Evolutionary conservation across 2,888 invertebrate genomes (phyloP).

Genomic region (Calliopum simillimum): DNA sequence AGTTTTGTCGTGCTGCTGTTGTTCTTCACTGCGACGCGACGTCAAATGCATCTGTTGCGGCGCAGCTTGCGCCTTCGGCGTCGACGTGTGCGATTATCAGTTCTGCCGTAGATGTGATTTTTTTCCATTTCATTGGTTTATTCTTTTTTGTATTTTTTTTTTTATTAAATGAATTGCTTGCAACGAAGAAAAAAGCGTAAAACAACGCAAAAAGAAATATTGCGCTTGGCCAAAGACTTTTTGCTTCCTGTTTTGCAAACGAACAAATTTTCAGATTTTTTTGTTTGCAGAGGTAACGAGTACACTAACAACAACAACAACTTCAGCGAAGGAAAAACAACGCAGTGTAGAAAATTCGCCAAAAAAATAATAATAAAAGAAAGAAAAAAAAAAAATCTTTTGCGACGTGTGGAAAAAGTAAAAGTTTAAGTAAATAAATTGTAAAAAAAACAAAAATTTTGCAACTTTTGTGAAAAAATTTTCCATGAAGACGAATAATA

Average conservation of each 20-base stretch:
- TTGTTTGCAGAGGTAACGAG: slow-evolving; percentile 16
- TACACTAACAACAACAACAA: slow-evolving; percentile 10
- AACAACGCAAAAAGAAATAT: not conserved
- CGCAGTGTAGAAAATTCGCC: not conserved
- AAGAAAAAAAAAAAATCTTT: too few species aligned
- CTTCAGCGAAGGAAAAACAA: not conserved
- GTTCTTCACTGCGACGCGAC: slow-evolving; percentile 1
- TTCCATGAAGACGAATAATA: not conserved
- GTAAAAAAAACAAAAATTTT: not conserved
- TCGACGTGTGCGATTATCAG: not conserved
- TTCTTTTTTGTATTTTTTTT: too few species aligned
- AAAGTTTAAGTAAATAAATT: too few species aligned
- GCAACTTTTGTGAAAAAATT: slow-evolving; percentile 12
- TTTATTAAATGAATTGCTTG: not conserved
- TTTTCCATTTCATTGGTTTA: not conserved
- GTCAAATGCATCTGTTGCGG: not conserved
- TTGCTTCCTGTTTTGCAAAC: slow-evolving; percentile 15
- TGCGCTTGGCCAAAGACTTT: slow-evolving; percentile 1
- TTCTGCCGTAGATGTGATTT: not conserved
- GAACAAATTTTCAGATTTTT: slow-evolving; percentile 7
- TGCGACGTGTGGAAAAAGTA: too few species aligned
- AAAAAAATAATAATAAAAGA: too few species aligned
- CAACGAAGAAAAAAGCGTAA: not conserved
- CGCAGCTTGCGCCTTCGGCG: not conserved
- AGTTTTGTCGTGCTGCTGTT: not conserved